A percentile compares a stretch with the other conserved stretches of the same genome.
These are phyloP conservation scores for Orientallactaga sibirica DNA, from an alignment of 2,797 vertebrate genomes.

Conservation along the genomic window DNA sequence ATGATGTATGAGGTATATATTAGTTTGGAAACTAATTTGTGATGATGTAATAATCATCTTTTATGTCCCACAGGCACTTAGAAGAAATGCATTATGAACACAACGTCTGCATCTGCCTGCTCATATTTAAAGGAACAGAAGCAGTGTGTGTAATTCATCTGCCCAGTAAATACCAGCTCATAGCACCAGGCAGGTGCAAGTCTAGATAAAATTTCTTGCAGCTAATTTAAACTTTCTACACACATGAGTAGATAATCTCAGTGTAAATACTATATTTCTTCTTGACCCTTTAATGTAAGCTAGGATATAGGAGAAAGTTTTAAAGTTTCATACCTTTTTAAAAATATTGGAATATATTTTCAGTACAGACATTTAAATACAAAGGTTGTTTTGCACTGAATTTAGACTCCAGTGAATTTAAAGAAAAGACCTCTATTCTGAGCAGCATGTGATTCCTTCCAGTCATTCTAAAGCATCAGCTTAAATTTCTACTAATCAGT, in stretches of 20 bases:
- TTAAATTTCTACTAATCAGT: background rate
- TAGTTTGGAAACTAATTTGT: conserved; percentile 66
- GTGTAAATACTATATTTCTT: conserved; percentile 89
- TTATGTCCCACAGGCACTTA: conserved; percentile 84
- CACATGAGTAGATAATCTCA: conserved; percentile 88
- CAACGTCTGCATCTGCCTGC: conserved; percentile 88
- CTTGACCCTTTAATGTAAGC: conserved; percentile 77
- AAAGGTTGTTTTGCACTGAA: conserved; percentile 36
- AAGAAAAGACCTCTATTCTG: conserved; percentile 41
- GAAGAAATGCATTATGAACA: conserved; percentile 85
- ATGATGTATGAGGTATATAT: conserved; percentile 39
- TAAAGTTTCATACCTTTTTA: conserved; percentile 49
- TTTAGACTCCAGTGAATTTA: background rate
- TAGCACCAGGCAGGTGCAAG: conserved; percentile 88
- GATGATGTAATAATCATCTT: conserved; percentile 60
- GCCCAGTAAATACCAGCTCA: conserved; percentile 88
- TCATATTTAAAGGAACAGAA: conserved; percentile 90
- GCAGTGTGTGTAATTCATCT: conserved; percentile 90
- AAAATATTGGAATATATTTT: conserved; percentile 44
- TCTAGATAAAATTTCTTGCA: conserved; percentile 91
- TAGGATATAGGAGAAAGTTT: background rate
- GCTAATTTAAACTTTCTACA: conserved; percentile 91
- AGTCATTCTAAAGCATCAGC: conserved; percentile 20
- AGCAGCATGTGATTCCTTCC: background rate
- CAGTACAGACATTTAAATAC: conserved; percentile 40